Percentiles rank a stretch among this genome's conserved stretches.
Evolutionary conservation across 2,888 invertebrate species (phyloP).

Genomic region (Pterobdella sp.): DNA sequence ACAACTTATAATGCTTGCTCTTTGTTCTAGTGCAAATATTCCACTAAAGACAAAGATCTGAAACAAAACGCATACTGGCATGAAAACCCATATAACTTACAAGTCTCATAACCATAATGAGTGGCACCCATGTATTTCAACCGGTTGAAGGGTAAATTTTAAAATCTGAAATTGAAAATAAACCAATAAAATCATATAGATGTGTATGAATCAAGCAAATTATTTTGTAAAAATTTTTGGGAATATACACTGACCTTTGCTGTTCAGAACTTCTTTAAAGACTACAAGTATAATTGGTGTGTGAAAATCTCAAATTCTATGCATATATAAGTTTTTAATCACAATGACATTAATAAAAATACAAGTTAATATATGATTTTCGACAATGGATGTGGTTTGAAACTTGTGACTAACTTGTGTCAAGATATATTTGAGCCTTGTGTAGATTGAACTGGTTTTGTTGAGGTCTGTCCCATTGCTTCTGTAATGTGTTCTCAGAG

Average conservation of each 20-base stretch:
- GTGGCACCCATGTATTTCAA: no score
- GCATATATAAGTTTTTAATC: not conserved
- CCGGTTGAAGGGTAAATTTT: slow-evolving; percentile 9
- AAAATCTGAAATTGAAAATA: not conserved
- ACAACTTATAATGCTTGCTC: no score
- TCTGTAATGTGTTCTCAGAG: no score
- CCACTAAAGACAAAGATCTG: no score
- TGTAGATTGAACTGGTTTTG: not conserved
- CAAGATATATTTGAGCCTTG: slow-evolving; percentile 3
- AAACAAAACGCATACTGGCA: no score
- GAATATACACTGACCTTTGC: not conserved
- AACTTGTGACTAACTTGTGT: not conserved
- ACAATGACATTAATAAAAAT: not conserved
- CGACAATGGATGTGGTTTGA: not conserved
- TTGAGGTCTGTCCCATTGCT: no score
- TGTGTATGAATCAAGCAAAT: not conserved
- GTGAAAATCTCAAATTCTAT: not conserved
- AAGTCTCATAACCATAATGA: no score
- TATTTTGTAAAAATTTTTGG: not conserved
- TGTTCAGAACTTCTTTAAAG: not conserved
- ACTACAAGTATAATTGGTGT: not conserved
- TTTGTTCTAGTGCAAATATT: no score
- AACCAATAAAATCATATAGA: not conserved
- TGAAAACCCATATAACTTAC: no score
- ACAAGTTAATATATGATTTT: not conserved